Base-by-base conservation (phyloP, 2,888 invertebrate genomes). In the Oxyteleia sp. region DNA sequence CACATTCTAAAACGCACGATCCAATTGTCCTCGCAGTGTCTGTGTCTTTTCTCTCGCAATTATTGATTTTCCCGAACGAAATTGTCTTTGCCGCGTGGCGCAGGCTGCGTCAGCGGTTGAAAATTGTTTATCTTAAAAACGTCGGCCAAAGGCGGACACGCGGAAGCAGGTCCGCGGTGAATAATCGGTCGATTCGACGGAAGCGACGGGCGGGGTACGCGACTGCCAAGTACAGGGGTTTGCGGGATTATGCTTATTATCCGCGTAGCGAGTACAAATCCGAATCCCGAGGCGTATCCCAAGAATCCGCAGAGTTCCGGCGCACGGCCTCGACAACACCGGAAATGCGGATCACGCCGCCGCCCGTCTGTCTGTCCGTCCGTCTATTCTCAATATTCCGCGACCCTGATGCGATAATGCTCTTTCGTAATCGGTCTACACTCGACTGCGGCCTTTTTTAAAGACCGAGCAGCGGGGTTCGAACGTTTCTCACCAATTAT, bases 371-470 rank as follows among this genome's bases (percentile, higher is more conserved):
- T 55, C 72, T 81, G 61, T 53, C 29, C 47, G 59, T 45, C 29
- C 15, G 26, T 41, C 10, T 69, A 59, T 76, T 63, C 69, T 75
- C 80, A 75, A 82, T 68, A 69, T 75, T 75, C 75, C 32, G 49
- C 82, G 75, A 64, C 82, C 75, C 69, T 75, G 75, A 82, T 82
- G 75, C 82, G 55, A 81, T 74, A 81, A 81, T 75, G 51, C 82
- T 63, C 63, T 81, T 81, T 81, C 75, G 63, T 75, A 81, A 81
- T 75, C 81, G n/a, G 47, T 35, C n/a, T 16, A 16, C 32, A 45
- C 53, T 51, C 43, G 41, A 41, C 18, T 57, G 47, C 15, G 49
- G 23, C 23, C 26, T 20, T 49, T 45, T 15, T 32, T 32, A 32
- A 32, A 32, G 32, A 32, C 10, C 32, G 23, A 23, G 5, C 23